phyloP scores from a whole-genome alignment of 1,140 invertebrate species.

The Plodia interpunctella region DNA sequence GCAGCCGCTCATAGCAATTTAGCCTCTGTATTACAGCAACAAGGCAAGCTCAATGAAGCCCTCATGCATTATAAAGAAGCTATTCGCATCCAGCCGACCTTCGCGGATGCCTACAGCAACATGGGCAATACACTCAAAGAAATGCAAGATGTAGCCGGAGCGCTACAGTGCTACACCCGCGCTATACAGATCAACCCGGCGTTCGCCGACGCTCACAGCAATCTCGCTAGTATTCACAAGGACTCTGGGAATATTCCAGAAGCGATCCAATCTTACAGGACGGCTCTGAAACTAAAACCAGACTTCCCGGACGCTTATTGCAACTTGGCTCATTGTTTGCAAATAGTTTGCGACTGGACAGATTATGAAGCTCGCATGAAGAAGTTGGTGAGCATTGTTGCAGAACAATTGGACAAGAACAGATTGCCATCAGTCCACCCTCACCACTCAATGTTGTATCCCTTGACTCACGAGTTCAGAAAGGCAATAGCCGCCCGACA shows the following conservation, averaged over 20 bases:
- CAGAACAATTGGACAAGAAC: slow-evolving; percentile 98
- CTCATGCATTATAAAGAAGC: slow-evolving; percentile 99
- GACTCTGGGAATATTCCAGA: slow-evolving; percentile 99
- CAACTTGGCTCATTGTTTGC: slow-evolving; percentile 98
- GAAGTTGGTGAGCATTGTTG: slow-evolving; percentile 96
- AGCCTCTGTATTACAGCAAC: slow-evolving; percentile 98
- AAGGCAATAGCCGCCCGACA: slow-evolving; percentile 97
- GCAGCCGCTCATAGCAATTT: slow-evolving; percentile 99
- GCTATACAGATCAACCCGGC: slow-evolving; percentile 99
- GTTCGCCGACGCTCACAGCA: slow-evolving; percentile 99
- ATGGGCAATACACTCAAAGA: slow-evolving; percentile 99
- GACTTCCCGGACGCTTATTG: slow-evolving; percentile 99
- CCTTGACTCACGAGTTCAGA: slow-evolving; percentile 95
- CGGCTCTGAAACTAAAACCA: slow-evolving; percentile 98
- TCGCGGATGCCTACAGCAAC: slow-evolving; percentile 98
- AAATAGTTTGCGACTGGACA: slow-evolving; percentile 99
- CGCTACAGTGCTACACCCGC: slow-evolving; percentile 96
- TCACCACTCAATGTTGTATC: slow-evolving; percentile 99
- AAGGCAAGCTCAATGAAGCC: slow-evolving; percentile 97
- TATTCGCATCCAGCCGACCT: slow-evolving; percentile 95
- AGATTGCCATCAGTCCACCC: slow-evolving; percentile 98
- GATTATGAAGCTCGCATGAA: slow-evolving; percentile 98
- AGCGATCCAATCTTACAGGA: slow-evolving; percentile 97
- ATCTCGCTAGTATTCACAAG: slow-evolving; percentile 99
- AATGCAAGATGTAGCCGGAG: slow-evolving; percentile 98